Evolutionary conservation across 2,113 vertebrate genomes (phyloP).

Genomic region (Carassius carassius): DNA sequence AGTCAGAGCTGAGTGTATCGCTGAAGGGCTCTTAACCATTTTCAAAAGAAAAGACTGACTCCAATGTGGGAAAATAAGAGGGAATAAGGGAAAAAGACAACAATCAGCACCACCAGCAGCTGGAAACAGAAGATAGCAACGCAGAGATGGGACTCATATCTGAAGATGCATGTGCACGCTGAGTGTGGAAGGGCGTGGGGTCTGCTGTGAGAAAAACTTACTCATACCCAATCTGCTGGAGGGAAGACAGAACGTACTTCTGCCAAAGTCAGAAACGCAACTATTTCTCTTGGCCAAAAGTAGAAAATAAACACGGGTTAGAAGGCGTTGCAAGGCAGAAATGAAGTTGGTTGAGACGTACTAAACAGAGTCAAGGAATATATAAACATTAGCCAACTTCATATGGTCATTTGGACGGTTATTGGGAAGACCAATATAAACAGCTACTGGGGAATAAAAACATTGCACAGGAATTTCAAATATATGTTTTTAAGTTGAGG

Average conservation of each 20-base stretch:
- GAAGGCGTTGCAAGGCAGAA: constrained; percentile 38
- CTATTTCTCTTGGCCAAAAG: constrained; percentile 48
- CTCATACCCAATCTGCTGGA: constrained; percentile 69
- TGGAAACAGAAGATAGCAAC: constrained; percentile 39
- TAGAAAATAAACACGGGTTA: constrained; percentile 18
- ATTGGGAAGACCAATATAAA: background rate
- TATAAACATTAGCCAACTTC: background rate
- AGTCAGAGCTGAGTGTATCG: constrained; percentile 19
- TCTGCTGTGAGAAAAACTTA: constrained; percentile 63
- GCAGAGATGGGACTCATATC: constrained; percentile 32
- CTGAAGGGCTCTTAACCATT: constrained; percentile 28
- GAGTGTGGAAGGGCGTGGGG: constrained; percentile 41
- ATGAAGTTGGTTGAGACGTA: constrained; percentile 17
- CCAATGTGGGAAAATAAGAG: constrained; percentile 5
- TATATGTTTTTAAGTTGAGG: background rate
- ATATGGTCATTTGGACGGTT: background rate
- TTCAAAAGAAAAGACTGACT: constrained; percentile 28
- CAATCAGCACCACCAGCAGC: constrained; percentile 22
- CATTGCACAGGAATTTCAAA: background rate
- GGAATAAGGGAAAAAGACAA: constrained; percentile 24
- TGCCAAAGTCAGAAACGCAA: constrained; percentile 62
- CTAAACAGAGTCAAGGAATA: constrained; percentile 8
- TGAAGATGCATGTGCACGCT: constrained; percentile 41
- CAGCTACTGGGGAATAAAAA: background rate
- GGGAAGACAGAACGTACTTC: constrained; percentile 59